Base-by-base conservation (phyloP, 37 sponge, comb jelly and placozoan species). In the Trichoplax adhaerens region DNA sequence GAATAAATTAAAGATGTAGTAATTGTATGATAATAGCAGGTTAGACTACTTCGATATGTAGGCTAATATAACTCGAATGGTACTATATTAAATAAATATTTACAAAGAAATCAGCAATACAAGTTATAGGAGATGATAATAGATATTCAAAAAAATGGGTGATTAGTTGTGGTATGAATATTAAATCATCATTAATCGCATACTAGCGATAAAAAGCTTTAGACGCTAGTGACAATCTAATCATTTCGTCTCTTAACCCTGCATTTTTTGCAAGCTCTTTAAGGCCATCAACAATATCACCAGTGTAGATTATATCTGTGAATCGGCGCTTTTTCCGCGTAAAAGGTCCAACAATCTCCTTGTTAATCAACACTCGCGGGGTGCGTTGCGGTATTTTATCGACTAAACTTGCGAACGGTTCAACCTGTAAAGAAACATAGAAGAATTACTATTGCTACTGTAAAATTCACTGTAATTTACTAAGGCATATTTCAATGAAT, bases 401-500 rank as follows among this genome's bases (percentile, higher is more conserved):
- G 5, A 80, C 87, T 57, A 94, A 79, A 58, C 84, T 81, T 46
- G 90, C 84, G 77, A 94, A 94, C 1, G 95, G 95, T 68, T 94
- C 87, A 50, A 90, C 91, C 88, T 87, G 68, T 53, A 53, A 12
- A 29, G 10, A 67, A 67, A 66, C 1, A 29, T 7, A 5, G 4
- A 65, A 46, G 5, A n/a, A n/a, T 46, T 5, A 29, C 10, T 29
- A 50, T 66, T 8, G 29, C 29, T 8, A 66, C 48, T n/a, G 12
- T 62, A 54, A 10, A 71, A n/a, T 65, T 29, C 0, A 71, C 10
- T 12, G n/a, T 54, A 6, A 7, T 71, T 6, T n/a, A 56, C 29
- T 29, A 29, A 29, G 29, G 29, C 29, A 29, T 29, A 29, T 29
- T 29, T 29, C 29, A 29, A 29, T 29, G 29, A 29, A 29, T 29